Evolutionary conservation across 2,113 vertebrate species (phyloP).

Genomic region (Rhea pennata): DNA sequence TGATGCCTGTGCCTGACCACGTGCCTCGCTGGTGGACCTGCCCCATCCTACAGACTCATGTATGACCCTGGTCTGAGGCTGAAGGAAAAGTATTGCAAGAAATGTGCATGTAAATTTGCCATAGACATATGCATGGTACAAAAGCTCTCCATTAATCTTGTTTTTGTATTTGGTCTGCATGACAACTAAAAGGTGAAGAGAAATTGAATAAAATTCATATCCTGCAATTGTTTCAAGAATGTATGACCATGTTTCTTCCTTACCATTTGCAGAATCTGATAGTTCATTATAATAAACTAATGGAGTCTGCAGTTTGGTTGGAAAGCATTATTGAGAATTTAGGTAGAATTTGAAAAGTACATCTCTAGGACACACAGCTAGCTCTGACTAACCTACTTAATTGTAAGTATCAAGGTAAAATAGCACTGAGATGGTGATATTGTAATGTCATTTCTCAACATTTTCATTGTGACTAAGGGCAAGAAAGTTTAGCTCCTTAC

Average conservation of each 20-base stretch:
- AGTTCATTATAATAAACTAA: background rate
- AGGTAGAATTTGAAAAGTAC: background rate
- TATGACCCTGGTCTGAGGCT: too few relatives aligned
- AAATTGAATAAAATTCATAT: background rate
- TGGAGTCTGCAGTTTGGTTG: background rate
- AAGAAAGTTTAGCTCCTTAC: background rate
- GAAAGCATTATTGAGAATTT: background rate
- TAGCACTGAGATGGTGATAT: background rate
- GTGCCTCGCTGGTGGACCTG: too few relatives aligned
- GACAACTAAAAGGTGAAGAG: background rate
- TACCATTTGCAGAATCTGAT: background rate
- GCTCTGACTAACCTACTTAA: background rate
- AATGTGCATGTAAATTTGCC: background rate
- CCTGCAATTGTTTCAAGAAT: background rate
- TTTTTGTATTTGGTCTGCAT: background rate
- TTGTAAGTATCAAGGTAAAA: background rate
- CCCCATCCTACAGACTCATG: too few relatives aligned
- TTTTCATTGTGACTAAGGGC: background rate
- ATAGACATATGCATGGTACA: background rate
- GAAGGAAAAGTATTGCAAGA: background rate
- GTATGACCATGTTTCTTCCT: background rate
- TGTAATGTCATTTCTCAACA: background rate
- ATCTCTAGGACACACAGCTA: background rate
- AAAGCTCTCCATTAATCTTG: background rate
- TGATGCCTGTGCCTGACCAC: too few relatives aligned